Conservation (phyloP, 2,113 vertebrate species). For the Thunnus thynnus region DNA sequence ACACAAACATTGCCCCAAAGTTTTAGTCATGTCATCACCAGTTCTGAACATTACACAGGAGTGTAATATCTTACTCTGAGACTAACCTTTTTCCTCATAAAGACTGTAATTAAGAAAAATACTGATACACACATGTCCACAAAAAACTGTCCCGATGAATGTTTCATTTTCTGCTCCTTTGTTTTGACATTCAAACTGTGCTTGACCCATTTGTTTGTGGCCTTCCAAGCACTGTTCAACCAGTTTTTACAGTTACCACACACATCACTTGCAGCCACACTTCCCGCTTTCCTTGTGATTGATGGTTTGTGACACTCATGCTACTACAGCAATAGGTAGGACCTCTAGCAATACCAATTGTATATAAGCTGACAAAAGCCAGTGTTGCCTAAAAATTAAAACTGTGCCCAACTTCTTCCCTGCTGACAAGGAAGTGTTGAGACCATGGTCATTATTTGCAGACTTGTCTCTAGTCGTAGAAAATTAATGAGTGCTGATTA, state of each 20-base stretch:
- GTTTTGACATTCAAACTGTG: background rate
- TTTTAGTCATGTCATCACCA: background rate
- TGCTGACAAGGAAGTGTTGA: slow-evolving; percentile 28
- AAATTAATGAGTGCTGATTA: slow-evolving; percentile 57
- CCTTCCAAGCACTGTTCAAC: background rate
- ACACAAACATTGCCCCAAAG: background rate
- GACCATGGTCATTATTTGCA: slow-evolving; percentile 44
- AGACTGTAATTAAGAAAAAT: background rate
- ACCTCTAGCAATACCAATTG: background rate
- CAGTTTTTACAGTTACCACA: background rate
- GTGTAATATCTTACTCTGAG: background rate
- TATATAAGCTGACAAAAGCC: slow-evolving; percentile 21
- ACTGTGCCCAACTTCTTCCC: background rate
- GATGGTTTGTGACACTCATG: slow-evolving; percentile 8
- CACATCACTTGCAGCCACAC: background rate
- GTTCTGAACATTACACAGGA: background rate
- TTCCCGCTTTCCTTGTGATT: background rate
- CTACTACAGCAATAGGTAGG: background rate
- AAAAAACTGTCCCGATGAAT: background rate
- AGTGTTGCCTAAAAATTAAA: background rate
- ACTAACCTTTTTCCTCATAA: slow-evolving; percentile 2
- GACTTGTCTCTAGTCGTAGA: slow-evolving; percentile 39
- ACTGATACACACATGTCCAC: background rate
- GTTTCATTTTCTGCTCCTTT: background rate
- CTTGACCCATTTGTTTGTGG: background rate